A percentile compares a stretch with the other conserved stretches of the same genome.
phyloP scores from a whole-genome alignment of 2,113 vertebrate genomes.

The Corythornis vintsioides region DNA sequence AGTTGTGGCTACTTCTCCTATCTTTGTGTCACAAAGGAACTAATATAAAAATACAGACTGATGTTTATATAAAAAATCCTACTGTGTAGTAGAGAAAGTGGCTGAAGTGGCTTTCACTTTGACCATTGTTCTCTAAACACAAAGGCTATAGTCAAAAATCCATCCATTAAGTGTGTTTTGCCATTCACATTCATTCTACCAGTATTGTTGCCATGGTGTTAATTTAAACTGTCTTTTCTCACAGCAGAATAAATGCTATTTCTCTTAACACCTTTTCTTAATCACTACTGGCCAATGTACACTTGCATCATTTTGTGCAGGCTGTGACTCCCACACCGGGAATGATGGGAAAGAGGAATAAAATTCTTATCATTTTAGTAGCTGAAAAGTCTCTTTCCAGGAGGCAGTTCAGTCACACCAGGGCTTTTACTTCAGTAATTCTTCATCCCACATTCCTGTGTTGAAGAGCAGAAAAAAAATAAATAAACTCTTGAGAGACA shows the following conservation, averaged over 20 bases:
- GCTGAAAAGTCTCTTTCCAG: background rate
- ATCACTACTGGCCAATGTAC: background rate
- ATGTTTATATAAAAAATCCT: background rate
- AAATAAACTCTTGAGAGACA: background rate
- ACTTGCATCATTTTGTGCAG: background rate
- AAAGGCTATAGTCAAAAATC: background rate
- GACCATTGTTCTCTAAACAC: background rate
- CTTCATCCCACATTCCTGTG: background rate
- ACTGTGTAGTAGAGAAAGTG: background rate
- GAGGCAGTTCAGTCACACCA: background rate
- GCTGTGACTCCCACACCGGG: background rate
- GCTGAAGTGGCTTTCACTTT: background rate
- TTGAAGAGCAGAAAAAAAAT: background rate
- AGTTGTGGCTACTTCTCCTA: background rate
- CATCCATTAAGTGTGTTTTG: background rate
- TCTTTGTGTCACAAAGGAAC: background rate
- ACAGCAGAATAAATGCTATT: background rate
- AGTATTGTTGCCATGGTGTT: background rate
- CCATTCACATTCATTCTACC: background rate
- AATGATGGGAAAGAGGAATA: background rate
- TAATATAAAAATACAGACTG: background rate
- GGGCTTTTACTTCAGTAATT: background rate
- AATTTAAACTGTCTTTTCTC: background rate
- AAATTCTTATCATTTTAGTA: background rate
- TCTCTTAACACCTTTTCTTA: background rate